Percentiles rank a stretch among this genome's conserved stretches.
Conservation (phyloP, 2,113 vertebrate species). For the Micronisus gabar region DNA sequence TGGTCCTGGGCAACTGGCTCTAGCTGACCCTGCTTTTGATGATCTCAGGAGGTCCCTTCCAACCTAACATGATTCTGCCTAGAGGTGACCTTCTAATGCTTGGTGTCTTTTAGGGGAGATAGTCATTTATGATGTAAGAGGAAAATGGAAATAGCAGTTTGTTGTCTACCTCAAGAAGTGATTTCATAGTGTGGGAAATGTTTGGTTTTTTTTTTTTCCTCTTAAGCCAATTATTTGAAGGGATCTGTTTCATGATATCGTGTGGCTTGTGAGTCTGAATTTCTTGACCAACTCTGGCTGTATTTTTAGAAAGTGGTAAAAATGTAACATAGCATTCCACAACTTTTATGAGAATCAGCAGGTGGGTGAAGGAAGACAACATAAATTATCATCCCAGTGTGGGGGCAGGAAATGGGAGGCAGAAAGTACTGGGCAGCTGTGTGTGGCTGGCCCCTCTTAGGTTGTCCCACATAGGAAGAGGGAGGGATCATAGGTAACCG, state of each 20-base stretch:
- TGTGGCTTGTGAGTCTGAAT: background rate
- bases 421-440: background rate
- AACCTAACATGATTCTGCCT: background rate
- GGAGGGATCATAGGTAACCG: fast-evolving
- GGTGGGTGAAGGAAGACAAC: background rate
- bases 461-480: background rate
- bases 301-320: background rate
- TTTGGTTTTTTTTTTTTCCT: background rate
- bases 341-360: background rate
- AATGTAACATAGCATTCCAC: background rate
- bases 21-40: background rate
- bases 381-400: background rate
- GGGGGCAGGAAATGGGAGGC: background rate
- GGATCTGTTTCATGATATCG: background rate
- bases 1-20: background rate
- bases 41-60: background rate
- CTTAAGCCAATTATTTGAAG: background rate
- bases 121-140: background rate
- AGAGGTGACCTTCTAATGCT: background rate
- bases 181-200: background rate
- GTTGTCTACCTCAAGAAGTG: background rate
- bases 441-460: background rate
- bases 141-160: background rate
- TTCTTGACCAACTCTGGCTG: background rate
- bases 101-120: background rate